Percentiles rank a stretch among this genome's conserved stretches.
These are phyloP conservation scores for Oceanites oceanicus DNA, from an alignment of 2,113 vertebrate species.

Conservation along the genomic window DNA sequence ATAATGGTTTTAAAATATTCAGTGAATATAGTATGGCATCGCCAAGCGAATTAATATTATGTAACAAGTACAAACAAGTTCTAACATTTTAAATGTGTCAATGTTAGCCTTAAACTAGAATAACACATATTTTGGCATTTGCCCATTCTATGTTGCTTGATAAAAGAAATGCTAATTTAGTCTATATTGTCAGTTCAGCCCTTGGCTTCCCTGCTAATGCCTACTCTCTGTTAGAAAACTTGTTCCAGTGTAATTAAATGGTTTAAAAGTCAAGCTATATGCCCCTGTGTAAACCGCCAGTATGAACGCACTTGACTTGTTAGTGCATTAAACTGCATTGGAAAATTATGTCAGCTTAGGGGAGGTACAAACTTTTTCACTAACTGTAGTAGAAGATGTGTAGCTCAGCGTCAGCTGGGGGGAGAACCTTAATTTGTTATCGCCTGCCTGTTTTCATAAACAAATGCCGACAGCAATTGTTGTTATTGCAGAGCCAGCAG, in stretches of 20 bases:
- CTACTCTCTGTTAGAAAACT: background rate
- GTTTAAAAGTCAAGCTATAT: background rate
- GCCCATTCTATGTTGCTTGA: background rate
- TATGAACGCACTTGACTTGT: background rate
- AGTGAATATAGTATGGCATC: background rate
- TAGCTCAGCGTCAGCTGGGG: background rate
- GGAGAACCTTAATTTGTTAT: background rate
- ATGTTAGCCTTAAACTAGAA: background rate
- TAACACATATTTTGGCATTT: background rate
- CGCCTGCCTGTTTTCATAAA: conserved; percentile 28
- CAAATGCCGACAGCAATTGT: background rate
- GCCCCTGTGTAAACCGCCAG: background rate
- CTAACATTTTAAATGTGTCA: background rate
- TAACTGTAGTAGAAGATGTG: background rate
- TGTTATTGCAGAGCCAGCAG: conserved; percentile 32
- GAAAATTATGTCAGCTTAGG: background rate
- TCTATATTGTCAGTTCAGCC: background rate
- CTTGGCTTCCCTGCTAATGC: background rate
- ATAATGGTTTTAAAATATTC: background rate
- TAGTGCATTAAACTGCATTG: background rate
- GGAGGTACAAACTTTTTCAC: background rate
- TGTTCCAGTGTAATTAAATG: background rate
- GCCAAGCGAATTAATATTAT: background rate
- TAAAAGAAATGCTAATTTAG: background rate
- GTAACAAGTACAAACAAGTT: background rate